phyloP scores from a whole-genome alignment of 2,797 vertebrate species.

The Sphenodon punctatus region DNA sequence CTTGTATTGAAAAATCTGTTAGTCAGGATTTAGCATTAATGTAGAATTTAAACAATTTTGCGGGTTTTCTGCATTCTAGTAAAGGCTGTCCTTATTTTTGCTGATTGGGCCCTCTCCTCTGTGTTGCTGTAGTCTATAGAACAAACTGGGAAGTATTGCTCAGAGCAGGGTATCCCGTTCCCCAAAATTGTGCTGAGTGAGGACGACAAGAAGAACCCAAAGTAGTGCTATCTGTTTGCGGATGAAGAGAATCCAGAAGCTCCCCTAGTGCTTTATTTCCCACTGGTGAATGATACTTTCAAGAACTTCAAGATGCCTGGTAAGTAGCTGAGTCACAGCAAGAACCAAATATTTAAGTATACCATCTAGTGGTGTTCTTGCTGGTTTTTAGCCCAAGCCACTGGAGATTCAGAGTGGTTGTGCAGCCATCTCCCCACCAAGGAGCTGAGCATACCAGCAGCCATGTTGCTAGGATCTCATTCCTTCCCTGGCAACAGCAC shows the following conservation, averaged over 20 bases:
- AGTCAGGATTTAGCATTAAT: background rate
- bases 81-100: background rate
- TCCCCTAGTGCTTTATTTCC: constrained; percentile 79
- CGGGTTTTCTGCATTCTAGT: too few relatives aligned
- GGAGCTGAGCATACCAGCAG: too few relatives aligned
- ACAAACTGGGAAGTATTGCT: constrained; percentile 71
- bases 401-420: too few relatives aligned
- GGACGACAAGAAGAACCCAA: constrained; percentile 56
- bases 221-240: constrained; percentile 77
- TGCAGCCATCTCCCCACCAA: too few relatives aligned
- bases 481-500: too few relatives aligned
- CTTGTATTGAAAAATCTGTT: too few relatives aligned
- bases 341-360: too few relatives aligned
- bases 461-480: too few relatives aligned
- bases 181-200: constrained; percentile 68
- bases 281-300: constrained; percentile 75
- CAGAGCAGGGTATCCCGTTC: constrained; percentile 71
- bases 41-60: too few relatives aligned
- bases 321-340: too few relatives aligned
- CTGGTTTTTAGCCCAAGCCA: too few relatives aligned
- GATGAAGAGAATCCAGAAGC: constrained; percentile 69
- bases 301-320: constrained; percentile 73
- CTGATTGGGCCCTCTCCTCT: background rate
- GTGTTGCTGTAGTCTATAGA: constrained; percentile 41
- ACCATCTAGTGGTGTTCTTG: too few relatives aligned